These are phyloP conservation scores for Chitala chitala DNA, from an alignment of 2,113 vertebrate species.

Conservation along the genomic window DNA sequence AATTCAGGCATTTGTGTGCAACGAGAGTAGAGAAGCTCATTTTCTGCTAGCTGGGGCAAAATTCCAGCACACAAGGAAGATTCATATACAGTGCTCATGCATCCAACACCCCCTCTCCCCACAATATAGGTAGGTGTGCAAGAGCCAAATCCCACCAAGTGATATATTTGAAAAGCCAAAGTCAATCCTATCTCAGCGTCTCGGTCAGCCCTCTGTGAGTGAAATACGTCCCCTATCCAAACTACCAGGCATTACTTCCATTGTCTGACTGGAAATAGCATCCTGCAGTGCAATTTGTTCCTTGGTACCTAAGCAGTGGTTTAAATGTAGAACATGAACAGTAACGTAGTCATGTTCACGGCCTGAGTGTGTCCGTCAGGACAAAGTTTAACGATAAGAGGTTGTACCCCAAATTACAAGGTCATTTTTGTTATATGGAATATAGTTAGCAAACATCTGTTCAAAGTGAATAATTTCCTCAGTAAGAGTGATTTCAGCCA, in stretches of 20 bases:
- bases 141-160: not conserved
- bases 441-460: too few species aligned
- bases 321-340: not conserved
- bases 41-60: not conserved
- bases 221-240: not conserved
- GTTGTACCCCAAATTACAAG: too few species aligned
- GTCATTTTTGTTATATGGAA: too few species aligned
- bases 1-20: not conserved
- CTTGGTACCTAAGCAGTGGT: conserved; percentile 3
- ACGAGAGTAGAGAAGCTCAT: not conserved
- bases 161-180: not conserved
- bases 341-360: too few species aligned
- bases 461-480: too few species aligned
- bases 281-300: conserved; percentile 3
- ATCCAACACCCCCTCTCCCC: not conserved
- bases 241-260: not conserved
- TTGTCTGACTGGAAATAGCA: not conserved
- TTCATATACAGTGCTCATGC: too few species aligned
- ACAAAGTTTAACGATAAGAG: too few species aligned
- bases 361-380: too few species aligned
- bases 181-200: not conserved
- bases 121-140: not conserved
- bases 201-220: not conserved
- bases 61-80: not conserved
- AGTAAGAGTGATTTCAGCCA: too few species aligned